Conservation (phyloP, 2,888 invertebrate genomes). For the Coenonympha arcania region DNA sequence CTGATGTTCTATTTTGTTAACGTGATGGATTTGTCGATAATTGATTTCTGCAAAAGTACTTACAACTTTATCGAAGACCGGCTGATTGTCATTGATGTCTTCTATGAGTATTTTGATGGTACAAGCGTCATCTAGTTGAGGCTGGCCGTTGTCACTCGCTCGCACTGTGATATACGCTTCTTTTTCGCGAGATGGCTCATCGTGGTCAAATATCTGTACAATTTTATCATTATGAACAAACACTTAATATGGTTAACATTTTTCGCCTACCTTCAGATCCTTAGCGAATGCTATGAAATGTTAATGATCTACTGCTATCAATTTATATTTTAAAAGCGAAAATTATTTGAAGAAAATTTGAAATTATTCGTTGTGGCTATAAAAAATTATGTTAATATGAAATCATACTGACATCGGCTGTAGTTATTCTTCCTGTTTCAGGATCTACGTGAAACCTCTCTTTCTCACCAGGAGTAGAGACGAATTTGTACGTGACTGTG, state of each 20-base stretch:
- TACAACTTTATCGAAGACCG: slow-evolving; percentile 86
- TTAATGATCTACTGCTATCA: too few species aligned
- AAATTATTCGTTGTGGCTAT: too few species aligned
- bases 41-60: slow-evolving; percentile 46
- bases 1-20: slow-evolving; percentile 4
- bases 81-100: slow-evolving; percentile 94
- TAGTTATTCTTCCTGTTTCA: slow-evolving; percentile 82
- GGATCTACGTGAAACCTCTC: slow-evolving; percentile 86
- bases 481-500: slow-evolving; percentile 87
- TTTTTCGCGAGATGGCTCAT: slow-evolving; percentile 88
- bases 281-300: slow-evolving; percentile 12
- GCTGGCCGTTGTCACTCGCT: slow-evolving; percentile 93
- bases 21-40: slow-evolving; percentile 1
- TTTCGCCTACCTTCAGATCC: slow-evolving; percentile 25
- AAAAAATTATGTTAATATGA: slow-evolving; percentile 8
- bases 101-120: slow-evolving; percentile 92
- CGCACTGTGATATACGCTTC: slow-evolving; percentile 89
- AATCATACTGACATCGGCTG: slow-evolving; percentile 75
- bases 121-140: slow-evolving; percentile 92
- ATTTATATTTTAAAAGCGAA: background rate
- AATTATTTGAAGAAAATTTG: background rate
- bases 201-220: slow-evolving; percentile 85
- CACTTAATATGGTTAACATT: background rate
- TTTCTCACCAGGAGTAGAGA: slow-evolving; percentile 81
- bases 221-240: slow-evolving; percentile 17